Evolutionary conservation across 1,140 invertebrate genomes (phyloP).

Genomic region (Drosophila kurseongensis): DNA sequence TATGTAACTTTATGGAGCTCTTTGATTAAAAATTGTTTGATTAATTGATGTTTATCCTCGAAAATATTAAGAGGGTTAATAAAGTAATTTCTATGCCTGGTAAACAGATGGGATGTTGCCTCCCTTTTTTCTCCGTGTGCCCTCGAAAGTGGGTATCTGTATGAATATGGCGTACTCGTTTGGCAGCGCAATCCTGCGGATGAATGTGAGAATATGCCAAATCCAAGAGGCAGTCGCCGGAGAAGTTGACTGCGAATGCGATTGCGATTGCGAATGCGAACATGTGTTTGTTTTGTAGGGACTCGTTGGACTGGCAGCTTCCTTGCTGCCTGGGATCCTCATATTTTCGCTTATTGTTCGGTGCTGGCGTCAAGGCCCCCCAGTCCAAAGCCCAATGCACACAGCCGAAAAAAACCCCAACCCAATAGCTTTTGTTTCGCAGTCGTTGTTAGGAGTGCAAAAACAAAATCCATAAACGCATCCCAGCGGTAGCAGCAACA

Average conservation of each 20-base stretch:
- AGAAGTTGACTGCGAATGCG: conserved; percentile 11
- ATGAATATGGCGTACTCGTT: conserved; percentile 38
- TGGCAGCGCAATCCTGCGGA: conserved; percentile 49
- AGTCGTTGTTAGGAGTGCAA: conserved; percentile 61
- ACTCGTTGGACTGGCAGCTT: conserved; percentile 23
- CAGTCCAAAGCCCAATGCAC: background rate
- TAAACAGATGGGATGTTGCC: too few relatives aligned
- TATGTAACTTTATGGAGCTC: too few relatives aligned
- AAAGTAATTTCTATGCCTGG: too few relatives aligned
- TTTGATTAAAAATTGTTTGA: too few relatives aligned
- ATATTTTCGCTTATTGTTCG: conserved; percentile 74
- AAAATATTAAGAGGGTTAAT: too few relatives aligned
- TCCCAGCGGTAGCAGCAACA: conserved; percentile 56
- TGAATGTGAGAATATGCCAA: conserved; percentile 82
- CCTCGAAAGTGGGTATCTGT: conserved; percentile 22
- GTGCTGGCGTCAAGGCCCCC: conserved; percentile 58
- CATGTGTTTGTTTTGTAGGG: conserved; percentile 54
- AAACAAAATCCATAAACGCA: conserved; percentile 75
- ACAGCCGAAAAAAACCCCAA: conserved; percentile 4
- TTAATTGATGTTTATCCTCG: too few relatives aligned
- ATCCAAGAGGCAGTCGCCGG: conserved; percentile 44
- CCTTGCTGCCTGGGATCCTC: conserved; percentile 38
- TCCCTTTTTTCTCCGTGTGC: conserved; percentile 9
- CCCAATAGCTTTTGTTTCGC: conserved; percentile 52
- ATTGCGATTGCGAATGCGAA: conserved; percentile 21